Evolutionary conservation across 2,888 invertebrate genomes (phyloP).

Genomic region (Cerastis leucographa): DNA sequence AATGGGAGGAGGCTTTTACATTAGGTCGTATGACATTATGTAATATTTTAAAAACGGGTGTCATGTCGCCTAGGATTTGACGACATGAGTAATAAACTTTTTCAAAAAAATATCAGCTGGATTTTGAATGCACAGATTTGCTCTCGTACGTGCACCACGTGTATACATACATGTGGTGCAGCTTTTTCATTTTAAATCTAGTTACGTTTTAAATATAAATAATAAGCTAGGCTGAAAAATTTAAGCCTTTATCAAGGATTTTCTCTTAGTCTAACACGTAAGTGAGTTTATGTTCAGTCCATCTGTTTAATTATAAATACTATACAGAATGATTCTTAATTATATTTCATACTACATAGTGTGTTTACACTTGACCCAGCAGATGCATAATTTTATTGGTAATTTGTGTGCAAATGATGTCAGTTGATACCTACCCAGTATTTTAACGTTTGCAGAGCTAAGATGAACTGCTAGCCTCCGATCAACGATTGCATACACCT

Average conservation of each 20-base stretch:
- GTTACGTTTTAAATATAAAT: neutral
- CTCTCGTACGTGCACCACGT: neutral
- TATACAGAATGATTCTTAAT: slow-evolving; percentile 1
- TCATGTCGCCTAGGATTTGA: too few species aligned
- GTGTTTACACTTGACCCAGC: slow-evolving; percentile 55
- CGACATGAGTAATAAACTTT: neutral
- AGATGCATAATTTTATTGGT: slow-evolving; percentile 31
- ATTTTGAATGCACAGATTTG: neutral
- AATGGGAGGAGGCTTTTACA: neutral
- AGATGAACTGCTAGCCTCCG: slow-evolving; percentile 13
- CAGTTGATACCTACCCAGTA: slow-evolving; percentile 7
- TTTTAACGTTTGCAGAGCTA: slow-evolving; percentile 15
- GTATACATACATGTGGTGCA: too few species aligned
- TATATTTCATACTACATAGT: slow-evolving; percentile 9
- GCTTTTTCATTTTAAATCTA: neutral
- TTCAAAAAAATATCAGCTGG: neutral
- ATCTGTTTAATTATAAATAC: slow-evolving; percentile 12
- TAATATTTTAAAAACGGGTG: neutral
- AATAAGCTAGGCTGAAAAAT: neutral
- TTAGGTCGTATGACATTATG: neutral
- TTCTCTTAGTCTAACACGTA: neutral
- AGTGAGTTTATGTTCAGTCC: neutral
- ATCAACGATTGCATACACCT: neutral
- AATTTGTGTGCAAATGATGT: slow-evolving; percentile 37
- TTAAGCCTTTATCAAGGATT: neutral